A percentile compares a stretch with the other conserved stretches of the same genome.
Evolutionary conservation across 2,113 vertebrate genomes (phyloP).

Genomic region (Urocolius indicus): DNA sequence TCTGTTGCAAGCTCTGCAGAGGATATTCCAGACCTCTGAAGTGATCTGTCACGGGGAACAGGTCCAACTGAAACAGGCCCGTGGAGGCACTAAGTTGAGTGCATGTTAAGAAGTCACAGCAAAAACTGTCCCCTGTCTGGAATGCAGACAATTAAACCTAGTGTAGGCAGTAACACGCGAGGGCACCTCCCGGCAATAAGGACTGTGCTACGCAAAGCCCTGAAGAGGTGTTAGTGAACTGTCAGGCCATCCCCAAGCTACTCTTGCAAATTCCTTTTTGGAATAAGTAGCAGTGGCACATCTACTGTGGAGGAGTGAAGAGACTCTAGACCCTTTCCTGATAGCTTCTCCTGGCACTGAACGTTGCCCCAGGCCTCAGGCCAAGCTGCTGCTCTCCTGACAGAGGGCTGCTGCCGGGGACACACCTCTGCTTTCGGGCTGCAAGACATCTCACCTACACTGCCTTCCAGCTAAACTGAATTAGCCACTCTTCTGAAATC

Average conservation of each 20-base stretch:
- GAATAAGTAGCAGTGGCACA: not conserved
- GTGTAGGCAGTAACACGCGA: not conserved
- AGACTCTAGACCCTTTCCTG: not conserved
- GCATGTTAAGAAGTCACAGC: not conserved
- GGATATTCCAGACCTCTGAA: slow-evolving; percentile 19
- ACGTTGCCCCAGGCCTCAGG: rapidly evolving
- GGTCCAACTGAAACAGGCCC: slow-evolving; percentile 22
- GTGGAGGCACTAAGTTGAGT: not conserved
- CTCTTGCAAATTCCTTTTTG: not conserved
- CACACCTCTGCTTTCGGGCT: not conserved
- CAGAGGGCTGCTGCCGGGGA: not conserved
- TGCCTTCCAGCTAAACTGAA: not conserved
- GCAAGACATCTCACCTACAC: rapidly evolving
- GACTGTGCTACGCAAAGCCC: not conserved
- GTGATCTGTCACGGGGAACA: not conserved
- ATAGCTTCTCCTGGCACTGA: not conserved
- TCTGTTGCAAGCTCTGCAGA: slow-evolving; percentile 2
- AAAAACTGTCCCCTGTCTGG: not conserved
- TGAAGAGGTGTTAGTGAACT: slow-evolving; percentile 29
- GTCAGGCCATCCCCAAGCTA: not conserved
- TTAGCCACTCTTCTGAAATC: not conserved
- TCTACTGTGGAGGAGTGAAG: not conserved
- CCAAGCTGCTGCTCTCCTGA: not conserved
- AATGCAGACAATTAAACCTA: not conserved
- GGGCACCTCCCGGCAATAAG: not conserved